phyloP scores from a whole-genome alignment of 2,797 vertebrate species.

The Coreius guichenoti region DNA sequence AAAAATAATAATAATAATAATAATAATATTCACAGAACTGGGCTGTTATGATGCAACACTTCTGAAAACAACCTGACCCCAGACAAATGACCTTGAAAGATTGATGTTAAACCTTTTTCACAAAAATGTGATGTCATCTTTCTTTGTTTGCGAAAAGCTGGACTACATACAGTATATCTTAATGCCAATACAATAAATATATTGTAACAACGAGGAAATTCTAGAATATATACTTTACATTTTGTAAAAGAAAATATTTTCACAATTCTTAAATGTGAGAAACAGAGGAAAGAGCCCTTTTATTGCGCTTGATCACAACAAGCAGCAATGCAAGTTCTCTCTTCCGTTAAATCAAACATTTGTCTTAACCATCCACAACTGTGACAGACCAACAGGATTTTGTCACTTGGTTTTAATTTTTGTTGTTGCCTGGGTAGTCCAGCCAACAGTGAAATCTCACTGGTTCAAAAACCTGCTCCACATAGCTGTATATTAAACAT shows the following conservation, averaged over 20 bases:
- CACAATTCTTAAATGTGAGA: background rate
- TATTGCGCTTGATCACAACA: background rate
- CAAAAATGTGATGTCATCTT: background rate
- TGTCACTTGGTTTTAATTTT: background rate
- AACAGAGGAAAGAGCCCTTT: background rate
- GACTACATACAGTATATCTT: background rate
- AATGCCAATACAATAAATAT: background rate
- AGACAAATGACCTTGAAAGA: background rate
- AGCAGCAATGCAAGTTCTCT: background rate
- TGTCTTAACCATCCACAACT: background rate
- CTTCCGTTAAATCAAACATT: background rate
- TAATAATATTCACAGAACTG: background rate
- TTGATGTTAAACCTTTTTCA: background rate
- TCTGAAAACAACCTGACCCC: background rate
- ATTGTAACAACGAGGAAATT: background rate
- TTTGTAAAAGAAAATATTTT: background rate
- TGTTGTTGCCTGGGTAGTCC: background rate
- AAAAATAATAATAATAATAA: no score
- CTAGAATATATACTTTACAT: background rate
- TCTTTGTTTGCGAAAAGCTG: background rate
- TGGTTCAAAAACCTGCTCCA: no score
- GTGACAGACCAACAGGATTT: background rate
- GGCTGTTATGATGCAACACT: slow-evolving; percentile 6
- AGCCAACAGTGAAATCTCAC: no score
- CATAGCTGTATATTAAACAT: background rate